phyloP scores from a whole-genome alignment of 2,888 invertebrate species.

The Leptopterna dolabrata region DNA sequence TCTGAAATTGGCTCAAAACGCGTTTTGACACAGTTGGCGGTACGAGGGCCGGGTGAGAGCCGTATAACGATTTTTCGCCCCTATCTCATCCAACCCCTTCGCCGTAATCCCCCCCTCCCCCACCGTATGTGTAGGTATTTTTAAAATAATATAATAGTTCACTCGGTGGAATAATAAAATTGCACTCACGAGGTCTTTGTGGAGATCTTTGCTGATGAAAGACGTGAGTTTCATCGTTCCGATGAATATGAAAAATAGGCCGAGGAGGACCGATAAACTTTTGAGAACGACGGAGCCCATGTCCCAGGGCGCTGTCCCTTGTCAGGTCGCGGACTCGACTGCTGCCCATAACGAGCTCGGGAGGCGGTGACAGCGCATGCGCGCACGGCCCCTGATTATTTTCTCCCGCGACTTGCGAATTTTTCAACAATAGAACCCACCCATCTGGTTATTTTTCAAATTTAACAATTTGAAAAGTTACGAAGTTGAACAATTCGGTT shows the following conservation, averaged over 20 bases:
- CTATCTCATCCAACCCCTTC: background rate
- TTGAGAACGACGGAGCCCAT: constrained; percentile 85
- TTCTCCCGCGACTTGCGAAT: no score
- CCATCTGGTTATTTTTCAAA: no score
- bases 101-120: background rate
- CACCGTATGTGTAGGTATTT: background rate
- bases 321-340: no score
- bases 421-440: no score
- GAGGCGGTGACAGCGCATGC: background rate
- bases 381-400: background rate
- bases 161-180: background rate
- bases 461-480: no score
- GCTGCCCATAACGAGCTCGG: constrained; percentile 31
- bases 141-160: no score
- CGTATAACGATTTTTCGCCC: constrained; percentile 59
- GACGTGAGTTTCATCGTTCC: constrained; percentile 93
- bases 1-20: background rate
- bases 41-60: background rate
- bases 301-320: constrained; percentile 15
- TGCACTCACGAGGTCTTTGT: constrained; percentile 91
- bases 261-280: constrained; percentile 90
- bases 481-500: no score
- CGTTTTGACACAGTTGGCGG: background rate
- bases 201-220: constrained; percentile 91
- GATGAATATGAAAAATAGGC: constrained; percentile 94